Evolutionary conservation across 2,888 invertebrate genomes (phyloP).

Genomic region (Melikaiella ostensackeni): DNA sequence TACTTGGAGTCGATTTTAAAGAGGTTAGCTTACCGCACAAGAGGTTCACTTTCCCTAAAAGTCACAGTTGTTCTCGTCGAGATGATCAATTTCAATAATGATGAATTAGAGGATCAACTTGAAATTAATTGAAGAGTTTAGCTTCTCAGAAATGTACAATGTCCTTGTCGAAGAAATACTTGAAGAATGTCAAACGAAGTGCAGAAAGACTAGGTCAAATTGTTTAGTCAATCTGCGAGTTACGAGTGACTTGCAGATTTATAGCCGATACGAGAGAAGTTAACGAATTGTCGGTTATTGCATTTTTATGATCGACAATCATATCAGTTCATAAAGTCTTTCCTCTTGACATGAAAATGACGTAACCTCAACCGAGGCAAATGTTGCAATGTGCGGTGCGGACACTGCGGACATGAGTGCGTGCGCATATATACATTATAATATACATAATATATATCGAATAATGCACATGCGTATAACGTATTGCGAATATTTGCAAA

Average conservation of each 20-base stretch:
- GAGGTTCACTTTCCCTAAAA: background rate
- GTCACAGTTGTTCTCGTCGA: background rate
- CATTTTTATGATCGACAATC: no score
- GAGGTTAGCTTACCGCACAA: background rate
- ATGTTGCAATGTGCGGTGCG: no score
- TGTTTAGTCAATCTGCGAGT: background rate
- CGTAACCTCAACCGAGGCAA: no score
- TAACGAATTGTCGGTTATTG: no score
- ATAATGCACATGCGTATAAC: no score
- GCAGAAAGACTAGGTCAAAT: slow-evolving; percentile 3
- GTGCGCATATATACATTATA: no score
- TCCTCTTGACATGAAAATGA: no score
- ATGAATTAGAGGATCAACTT: background rate
- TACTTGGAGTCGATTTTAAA: no score
- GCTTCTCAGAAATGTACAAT: background rate
- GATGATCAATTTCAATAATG: background rate
- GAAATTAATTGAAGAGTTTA: background rate
- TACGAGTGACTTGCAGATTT: background rate
- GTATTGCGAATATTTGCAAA: no score
- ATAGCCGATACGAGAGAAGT: background rate
- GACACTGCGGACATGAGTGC: no score
- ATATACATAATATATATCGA: no score
- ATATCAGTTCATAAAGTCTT: no score
- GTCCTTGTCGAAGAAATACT: background rate
- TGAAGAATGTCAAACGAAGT: background rate